These are phyloP conservation scores for Neotoma lepida DNA, from an alignment of 2,113 vertebrate species.

Conservation along the genomic window DNA sequence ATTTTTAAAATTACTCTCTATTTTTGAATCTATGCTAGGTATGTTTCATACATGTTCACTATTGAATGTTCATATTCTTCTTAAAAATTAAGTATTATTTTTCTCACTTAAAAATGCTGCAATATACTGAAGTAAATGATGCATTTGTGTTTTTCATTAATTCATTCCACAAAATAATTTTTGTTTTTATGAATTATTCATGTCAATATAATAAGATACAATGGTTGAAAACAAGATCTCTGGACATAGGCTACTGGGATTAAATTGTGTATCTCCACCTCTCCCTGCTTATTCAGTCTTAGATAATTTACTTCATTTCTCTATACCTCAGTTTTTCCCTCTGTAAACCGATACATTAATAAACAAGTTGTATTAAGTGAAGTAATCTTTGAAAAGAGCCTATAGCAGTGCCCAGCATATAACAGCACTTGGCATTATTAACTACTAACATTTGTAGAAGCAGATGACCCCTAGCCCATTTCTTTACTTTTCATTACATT, in stretches of 20 bases:
- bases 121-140: neutral
- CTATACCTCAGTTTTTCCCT: neutral
- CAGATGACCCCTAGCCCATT: neutral
- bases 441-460: neutral
- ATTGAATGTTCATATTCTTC: neutral
- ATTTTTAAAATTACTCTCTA: neutral
- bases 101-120: neutral
- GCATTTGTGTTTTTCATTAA: neutral
- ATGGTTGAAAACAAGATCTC: neutral
- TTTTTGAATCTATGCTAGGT: neutral
- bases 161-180: neutral
- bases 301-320: neutral
- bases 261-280: neutral
- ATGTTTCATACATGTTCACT: neutral
- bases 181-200: neutral
- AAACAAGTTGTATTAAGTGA: neutral
- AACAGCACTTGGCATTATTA: neutral
- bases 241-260: neutral
- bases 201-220: neutral
- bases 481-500: neutral
- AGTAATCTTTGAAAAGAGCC: neutral
- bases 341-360: constrained; percentile 17
- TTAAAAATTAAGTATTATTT: neutral
- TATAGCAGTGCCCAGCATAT: neutral
- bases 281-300: neutral